Percentiles rank a stretch among this genome's conserved stretches.
Evolutionary conservation across 35 echinoderm and acorn worm genomes (phyloP).

Genomic region (Ophioderma brevispina): DNA sequence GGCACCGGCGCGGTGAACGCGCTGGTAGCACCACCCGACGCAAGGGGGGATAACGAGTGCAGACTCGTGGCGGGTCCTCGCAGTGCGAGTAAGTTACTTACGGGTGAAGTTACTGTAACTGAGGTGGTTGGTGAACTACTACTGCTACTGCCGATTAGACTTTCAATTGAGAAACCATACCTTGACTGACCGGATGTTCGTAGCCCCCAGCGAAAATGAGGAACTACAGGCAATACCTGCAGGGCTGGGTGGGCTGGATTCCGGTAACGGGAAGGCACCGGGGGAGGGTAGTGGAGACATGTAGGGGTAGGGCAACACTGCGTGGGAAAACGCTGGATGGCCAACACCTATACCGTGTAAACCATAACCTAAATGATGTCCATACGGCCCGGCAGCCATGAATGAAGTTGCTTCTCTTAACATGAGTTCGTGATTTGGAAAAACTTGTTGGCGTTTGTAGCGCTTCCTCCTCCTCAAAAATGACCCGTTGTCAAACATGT

Average conservation of each 20-base stretch:
- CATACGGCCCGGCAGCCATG: conserved; percentile 59
- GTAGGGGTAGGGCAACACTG: conserved; percentile 90
- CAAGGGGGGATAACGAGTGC: conserved; percentile 35
- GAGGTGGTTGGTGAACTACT: conserved; percentile 33
- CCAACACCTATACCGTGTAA: conserved; percentile 53
- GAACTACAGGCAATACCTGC: conserved; percentile 68
- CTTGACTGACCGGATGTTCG: conserved; percentile 63
- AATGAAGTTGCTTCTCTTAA: conserved; percentile 67
- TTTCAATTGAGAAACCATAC: conserved; percentile 84
- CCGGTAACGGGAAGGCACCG: conserved; percentile 84
- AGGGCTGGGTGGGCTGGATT: conserved; percentile 61
- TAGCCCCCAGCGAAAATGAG: conserved; percentile 62
- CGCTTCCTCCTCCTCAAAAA: conserved; percentile 94
- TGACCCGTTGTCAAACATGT: conserved; percentile 99
- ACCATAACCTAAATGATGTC: conserved; percentile 43
- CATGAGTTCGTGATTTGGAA: conserved; percentile 29
- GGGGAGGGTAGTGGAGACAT: conserved; percentile 89
- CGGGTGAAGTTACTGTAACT: conserved; percentile 26
- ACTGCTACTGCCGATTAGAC: conserved; percentile 56
- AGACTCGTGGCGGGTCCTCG: conserved; percentile 27
- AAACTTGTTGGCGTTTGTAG: conserved; percentile 87
- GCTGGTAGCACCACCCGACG: conserved; percentile 60
- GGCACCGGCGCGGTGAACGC: conserved; percentile 78
- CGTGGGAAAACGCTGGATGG: conserved; percentile 55
- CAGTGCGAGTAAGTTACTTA: conserved; percentile 55